A percentile compares a stretch with the other conserved stretches of the same genome.
phyloP scores from a whole-genome alignment of 2,888 invertebrate genomes.

The Metallyticus violacea region DNA sequence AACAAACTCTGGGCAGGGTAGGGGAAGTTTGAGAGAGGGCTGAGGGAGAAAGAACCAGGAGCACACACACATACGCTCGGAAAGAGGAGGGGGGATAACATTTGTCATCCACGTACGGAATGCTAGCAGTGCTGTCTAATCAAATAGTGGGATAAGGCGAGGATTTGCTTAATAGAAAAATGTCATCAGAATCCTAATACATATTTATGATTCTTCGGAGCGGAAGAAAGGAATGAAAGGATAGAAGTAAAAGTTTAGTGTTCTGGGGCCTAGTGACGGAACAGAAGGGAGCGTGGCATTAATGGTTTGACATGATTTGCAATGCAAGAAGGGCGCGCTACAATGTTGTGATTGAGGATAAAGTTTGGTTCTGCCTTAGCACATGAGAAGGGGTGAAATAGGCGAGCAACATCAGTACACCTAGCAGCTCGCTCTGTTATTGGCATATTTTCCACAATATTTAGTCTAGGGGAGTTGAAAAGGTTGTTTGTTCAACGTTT shows the following conservation, averaged over 20 bases:
- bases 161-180: constrained; percentile 31
- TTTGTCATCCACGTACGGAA: constrained; percentile 22
- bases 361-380: neutral
- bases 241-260: constrained; percentile 1
- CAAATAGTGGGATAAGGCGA: constrained; percentile 16
- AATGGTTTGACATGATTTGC: constrained; percentile 25
- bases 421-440: too few relatives aligned
- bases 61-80: too few relatives aligned
- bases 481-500: too few relatives aligned
- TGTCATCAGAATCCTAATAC: constrained; percentile 26
- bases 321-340: constrained; percentile 3
- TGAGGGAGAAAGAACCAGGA: neutral
- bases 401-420: too few relatives aligned
- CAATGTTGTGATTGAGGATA: neutral
- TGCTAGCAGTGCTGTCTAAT: constrained; percentile 5
- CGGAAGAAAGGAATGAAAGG: neutral
- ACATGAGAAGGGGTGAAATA: neutral
- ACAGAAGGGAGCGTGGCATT: neutral
- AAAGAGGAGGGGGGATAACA: constrained; percentile 2
- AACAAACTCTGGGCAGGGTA: neutral
- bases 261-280: neutral
- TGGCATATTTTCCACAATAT: too few relatives aligned
- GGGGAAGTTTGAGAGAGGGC: neutral
- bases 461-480: too few relatives aligned
- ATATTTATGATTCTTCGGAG: constrained; percentile 24